Conservation (phyloP, 2,888 invertebrate genomes). For the Pheosia gnoma region DNA sequence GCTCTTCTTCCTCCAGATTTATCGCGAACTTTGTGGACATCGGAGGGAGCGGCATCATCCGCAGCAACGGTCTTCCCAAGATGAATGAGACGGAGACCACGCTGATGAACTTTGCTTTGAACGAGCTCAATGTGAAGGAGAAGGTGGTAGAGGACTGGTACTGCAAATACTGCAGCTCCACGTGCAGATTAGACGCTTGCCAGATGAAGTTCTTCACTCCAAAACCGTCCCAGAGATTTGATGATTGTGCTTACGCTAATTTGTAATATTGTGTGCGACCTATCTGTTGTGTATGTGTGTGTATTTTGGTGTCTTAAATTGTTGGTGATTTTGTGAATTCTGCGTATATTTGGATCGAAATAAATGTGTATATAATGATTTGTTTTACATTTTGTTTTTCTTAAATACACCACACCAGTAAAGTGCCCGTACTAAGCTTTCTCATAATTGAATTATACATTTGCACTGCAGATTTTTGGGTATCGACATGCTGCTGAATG, state of each 20-base stretch:
- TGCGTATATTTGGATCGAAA: constrained; percentile 6
- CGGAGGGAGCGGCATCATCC: constrained; percentile 70
- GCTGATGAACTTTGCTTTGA: constrained; percentile 64
- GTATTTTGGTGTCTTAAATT: constrained; percentile 11
- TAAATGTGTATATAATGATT: constrained; percentile 7
- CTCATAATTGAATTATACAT: constrained; percentile 4
- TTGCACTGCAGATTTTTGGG: constrained; percentile 52
- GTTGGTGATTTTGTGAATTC: constrained; percentile 12
- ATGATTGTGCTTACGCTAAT: constrained; percentile 67
- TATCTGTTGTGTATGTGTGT: neutral
- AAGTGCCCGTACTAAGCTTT: neutral
- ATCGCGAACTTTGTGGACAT: constrained; percentile 73
- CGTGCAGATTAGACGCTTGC: constrained; percentile 49
- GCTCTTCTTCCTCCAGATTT: constrained; percentile 69
- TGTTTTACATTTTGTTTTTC: neutral
- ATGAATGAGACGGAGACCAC: constrained; percentile 70
- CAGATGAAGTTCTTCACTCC: constrained; percentile 59
- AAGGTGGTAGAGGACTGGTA: constrained; percentile 62
- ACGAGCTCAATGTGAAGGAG: constrained; percentile 52
- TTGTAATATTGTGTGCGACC: constrained; percentile 36
- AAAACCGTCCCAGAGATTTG: constrained; percentile 41
- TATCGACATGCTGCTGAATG: constrained; percentile 52
- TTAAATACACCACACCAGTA: too few species aligned
- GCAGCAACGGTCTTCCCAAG: constrained; percentile 75
- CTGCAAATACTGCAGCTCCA: constrained; percentile 52